A percentile compares a stretch with the other conserved stretches of the same genome.
These are phyloP conservation scores for Hylia prasina DNA, from an alignment of 2,113 vertebrate species.

Conservation along the genomic window DNA sequence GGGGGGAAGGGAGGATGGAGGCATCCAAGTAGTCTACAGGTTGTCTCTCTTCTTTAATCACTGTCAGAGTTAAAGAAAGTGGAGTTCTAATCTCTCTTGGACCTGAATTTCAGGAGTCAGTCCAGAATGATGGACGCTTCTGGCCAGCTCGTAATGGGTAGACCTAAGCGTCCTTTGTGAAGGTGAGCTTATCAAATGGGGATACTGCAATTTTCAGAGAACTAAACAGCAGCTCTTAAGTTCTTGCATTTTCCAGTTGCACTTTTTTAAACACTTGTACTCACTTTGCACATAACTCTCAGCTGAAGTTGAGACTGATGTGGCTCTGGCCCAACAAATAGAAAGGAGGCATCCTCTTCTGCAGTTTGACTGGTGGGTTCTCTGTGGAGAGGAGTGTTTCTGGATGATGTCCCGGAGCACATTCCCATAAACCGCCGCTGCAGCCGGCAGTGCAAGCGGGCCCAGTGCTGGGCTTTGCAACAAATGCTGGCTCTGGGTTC, in stretches of 20 bases:
- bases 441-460: not conserved
- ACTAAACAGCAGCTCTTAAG: conserved; percentile 60
- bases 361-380: not conserved
- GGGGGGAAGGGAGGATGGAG: conserved; percentile 62
- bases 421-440: not conserved
- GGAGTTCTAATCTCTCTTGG: not conserved
- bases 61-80: not conserved
- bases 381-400: conserved; percentile 27
- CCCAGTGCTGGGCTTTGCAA: not conserved
- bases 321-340: conserved; percentile 44
- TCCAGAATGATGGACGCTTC: not conserved
- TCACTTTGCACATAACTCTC: conserved; percentile 74
- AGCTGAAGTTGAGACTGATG: conserved; percentile 39
- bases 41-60: conserved; percentile 47
- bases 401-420: conserved; percentile 30
- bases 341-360: conserved; percentile 14
- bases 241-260: conserved; percentile 66
- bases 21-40: conserved; percentile 21
- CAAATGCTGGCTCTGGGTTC: not conserved
- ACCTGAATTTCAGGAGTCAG: not conserved
- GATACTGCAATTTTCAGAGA: conserved; percentile 77
- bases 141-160: conserved; percentile 11
- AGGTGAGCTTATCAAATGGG: conserved; percentile 54
- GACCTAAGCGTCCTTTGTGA: conserved; percentile 9
- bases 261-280: conserved; percentile 34